phyloP scores from a whole-genome alignment of 2,113 vertebrate species.

The Gadus chalcogrammus region DNA sequence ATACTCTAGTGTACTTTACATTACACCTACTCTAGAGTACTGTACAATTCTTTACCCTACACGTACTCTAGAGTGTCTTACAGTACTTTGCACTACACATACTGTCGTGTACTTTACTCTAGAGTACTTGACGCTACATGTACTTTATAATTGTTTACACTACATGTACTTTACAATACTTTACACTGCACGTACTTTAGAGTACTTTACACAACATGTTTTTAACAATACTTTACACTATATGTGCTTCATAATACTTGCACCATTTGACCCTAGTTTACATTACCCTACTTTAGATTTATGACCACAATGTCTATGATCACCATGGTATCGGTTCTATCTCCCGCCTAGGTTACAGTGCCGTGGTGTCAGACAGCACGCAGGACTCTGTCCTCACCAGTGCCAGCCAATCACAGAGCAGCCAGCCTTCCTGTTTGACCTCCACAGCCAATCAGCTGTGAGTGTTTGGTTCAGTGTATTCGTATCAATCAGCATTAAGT shows the following conservation, averaged over 20 bases:
- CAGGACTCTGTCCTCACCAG: constrained; percentile 75
- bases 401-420: constrained; percentile 77
- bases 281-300: too few relatives aligned
- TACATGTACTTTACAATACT: neutral
- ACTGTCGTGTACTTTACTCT: neutral
- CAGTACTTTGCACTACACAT: neutral
- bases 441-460: constrained; percentile 79
- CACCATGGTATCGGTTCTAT: neutral
- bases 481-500: too few relatives aligned
- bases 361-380: constrained; percentile 82
- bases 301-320: too few relatives aligned
- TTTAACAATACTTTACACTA: too few relatives aligned
- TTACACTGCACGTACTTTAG: neutral
- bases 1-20: neutral
- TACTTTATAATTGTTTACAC: neutral
- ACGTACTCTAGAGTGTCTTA: constrained; percentile 49
- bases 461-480: constrained; percentile 52
- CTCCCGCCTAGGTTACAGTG: constrained; percentile 78
- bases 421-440: constrained; percentile 73
- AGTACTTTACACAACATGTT: neutral
- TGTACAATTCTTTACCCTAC: constrained; percentile 32
- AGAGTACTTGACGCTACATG: neutral
- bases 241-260: too few relatives aligned
- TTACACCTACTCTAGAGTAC: constrained; percentile 62
- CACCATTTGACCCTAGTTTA: too few relatives aligned